Evolutionary conservation across 2,888 invertebrate species (phyloP).

Genomic region (Drosophila lacicola): DNA sequence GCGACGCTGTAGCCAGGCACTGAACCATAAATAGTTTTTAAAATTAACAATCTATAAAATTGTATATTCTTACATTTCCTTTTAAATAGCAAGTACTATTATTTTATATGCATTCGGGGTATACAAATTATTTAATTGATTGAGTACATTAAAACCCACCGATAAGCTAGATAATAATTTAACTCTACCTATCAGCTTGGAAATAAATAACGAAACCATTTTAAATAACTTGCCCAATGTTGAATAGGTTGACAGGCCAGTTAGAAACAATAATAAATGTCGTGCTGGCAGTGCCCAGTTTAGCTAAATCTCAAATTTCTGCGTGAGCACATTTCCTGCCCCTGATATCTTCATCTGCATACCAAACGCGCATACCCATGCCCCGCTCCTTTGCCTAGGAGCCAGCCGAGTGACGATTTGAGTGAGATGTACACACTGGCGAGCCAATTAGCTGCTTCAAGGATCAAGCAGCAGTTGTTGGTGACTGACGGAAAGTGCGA

Average conservation of each 20-base stretch:
- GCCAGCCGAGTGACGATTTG: conserved; percentile 25
- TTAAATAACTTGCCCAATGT: neutral
- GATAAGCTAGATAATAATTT: neutral
- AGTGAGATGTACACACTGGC: conserved; percentile 39
- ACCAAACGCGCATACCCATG: neutral
- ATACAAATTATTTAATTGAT: too few relatives aligned
- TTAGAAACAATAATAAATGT: conserved; percentile 1
- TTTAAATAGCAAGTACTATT: too few relatives aligned
- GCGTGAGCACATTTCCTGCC: neutral
- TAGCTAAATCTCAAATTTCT: neutral
- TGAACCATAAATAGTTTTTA: too few relatives aligned
- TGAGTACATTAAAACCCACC: neutral
- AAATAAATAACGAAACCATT: neutral
- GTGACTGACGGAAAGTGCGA: neutral
- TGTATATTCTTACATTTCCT: too few relatives aligned
- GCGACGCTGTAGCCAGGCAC: neutral
- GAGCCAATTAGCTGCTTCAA: conserved; percentile 56
- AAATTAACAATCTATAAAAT: too few relatives aligned
- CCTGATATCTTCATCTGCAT: conserved; percentile 16
- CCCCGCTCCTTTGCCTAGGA: neutral
- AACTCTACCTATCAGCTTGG: neutral
- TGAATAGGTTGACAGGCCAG: neutral
- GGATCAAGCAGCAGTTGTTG: conserved; percentile 32
- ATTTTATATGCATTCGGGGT: too few relatives aligned
- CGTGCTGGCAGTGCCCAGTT: neutral